phyloP scores from a whole-genome alignment of 2,113 vertebrate genomes.

The Tyto alba region DNA sequence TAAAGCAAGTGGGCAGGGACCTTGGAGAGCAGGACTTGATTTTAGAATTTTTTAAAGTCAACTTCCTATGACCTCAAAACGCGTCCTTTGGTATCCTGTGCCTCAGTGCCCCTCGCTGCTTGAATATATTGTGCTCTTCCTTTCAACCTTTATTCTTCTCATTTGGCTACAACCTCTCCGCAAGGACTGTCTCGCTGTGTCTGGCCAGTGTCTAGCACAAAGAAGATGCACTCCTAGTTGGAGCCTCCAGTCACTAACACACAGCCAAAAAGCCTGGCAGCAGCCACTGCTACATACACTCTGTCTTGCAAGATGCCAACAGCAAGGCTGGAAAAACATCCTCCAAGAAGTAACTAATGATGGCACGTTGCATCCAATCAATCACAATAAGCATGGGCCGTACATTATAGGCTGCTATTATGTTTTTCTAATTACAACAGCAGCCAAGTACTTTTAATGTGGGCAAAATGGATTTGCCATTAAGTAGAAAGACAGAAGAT shows the following conservation, averaged over 20 bases:
- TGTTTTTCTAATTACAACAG: neutral
- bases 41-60: neutral
- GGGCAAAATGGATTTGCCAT: neutral
- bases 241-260: neutral
- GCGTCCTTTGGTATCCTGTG: rapidly evolving
- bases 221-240: neutral
- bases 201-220: neutral
- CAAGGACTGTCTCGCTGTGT: neutral
- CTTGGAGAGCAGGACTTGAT: neutral
- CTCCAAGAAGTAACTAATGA: neutral
- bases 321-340: neutral
- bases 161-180: neutral
- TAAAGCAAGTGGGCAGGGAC: neutral
- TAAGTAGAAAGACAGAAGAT: neutral
- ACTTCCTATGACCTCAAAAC: rapidly evolving
- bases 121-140: neutral
- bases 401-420: neutral
- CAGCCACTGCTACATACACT: neutral
- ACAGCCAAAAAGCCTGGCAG: neutral
- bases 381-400: neutral
- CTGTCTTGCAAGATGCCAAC: neutral
- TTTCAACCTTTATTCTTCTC: neutral
- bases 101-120: neutral
- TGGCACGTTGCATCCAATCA: rapidly evolving
- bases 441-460: neutral